Evolutionary conservation across 2,113 vertebrate genomes (phyloP).

Genomic region (Indri indri): DNA sequence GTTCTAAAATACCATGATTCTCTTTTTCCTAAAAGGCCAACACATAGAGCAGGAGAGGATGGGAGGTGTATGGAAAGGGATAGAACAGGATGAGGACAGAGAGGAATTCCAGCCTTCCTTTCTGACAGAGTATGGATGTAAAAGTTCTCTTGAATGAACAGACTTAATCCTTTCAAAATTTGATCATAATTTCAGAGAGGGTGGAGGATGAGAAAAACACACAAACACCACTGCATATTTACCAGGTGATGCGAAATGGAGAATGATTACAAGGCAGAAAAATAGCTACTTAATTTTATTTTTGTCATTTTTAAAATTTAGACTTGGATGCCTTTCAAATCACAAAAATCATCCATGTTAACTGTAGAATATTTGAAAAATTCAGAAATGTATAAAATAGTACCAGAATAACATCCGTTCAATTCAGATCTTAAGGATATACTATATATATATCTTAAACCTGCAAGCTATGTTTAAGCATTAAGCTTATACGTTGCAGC

Average conservation of each 20-base stretch:
- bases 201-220: not conserved
- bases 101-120: not conserved
- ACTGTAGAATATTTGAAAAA: slow-evolving; percentile 4
- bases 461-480: not conserved
- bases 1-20: not conserved
- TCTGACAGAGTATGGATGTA: not conserved
- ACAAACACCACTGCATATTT: not conserved
- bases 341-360: not conserved
- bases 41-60: not conserved
- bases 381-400: not conserved
- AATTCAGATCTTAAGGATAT: not conserved
- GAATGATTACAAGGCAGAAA: not conserved
- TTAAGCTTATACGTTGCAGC: no score
- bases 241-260: not conserved
- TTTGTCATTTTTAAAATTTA: not conserved
- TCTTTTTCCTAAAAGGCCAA: not conserved
- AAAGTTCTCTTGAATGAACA: not conserved
- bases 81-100: not conserved
- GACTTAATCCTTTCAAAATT: not conserved
- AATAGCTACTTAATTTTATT: not conserved
- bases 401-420: not conserved
- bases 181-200: not conserved
- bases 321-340: not conserved
- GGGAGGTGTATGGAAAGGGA: not conserved
- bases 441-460: not conserved